phyloP scores from a whole-genome alignment of 2,797 vertebrate genomes.

The Nyctalus aviator region DNA sequence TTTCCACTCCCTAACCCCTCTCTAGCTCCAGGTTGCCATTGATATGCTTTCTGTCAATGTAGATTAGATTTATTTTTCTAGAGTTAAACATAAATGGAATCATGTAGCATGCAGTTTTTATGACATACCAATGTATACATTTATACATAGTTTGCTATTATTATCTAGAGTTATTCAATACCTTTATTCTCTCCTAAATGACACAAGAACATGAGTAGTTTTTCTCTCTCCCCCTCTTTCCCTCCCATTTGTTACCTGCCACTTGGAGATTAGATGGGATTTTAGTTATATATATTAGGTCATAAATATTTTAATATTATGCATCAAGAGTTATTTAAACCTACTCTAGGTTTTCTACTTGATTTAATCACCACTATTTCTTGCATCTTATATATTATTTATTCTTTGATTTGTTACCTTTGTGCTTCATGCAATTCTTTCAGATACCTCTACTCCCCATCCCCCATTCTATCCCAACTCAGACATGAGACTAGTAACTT shows the following conservation, averaged over 20 bases:
- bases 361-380: neutral
- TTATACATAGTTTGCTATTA: neutral
- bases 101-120: neutral
- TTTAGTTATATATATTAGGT: constrained; percentile 42
- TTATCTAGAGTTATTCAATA: neutral
- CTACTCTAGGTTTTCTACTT: neutral
- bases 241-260: neutral
- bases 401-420: constrained; percentile 30
- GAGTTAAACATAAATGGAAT: neutral
- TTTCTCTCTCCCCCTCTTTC: neutral
- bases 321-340: constrained; percentile 23
- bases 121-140: neutral
- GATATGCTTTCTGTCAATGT: neutral
- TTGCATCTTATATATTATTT: neutral
- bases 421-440: neutral
- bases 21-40: neutral
- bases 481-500: neutral
- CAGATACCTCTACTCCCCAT: neutral
- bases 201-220: neutral
- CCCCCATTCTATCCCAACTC: too few relatives aligned
- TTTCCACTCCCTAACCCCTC: neutral
- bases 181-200: neutral
- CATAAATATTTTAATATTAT: constrained; percentile 13
- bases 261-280: constrained; percentile 32
- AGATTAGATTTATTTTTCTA: neutral